These are phyloP conservation scores for Diarsia rubi DNA, from an alignment of 2,888 invertebrate genomes.

Conservation along the genomic window DNA sequence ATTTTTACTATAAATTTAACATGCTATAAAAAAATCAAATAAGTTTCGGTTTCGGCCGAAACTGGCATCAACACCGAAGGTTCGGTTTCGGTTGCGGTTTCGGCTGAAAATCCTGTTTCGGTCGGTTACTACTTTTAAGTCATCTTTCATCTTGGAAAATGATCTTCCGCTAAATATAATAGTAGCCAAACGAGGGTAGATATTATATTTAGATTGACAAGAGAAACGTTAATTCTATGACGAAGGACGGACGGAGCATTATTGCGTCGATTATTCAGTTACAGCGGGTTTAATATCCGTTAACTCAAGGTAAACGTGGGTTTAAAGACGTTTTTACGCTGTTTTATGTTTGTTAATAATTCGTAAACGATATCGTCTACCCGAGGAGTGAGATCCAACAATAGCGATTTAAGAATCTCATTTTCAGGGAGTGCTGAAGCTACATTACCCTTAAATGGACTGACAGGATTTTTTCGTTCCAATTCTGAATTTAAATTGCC, in stretches of 20 bases:
- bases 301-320: constrained; percentile 41
- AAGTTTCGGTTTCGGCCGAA: too few relatives aligned
- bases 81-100: too few relatives aligned
- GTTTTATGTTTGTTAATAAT: constrained; percentile 69
- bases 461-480: constrained; percentile 50
- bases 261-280: constrained; percentile 29
- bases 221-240: constrained; percentile 14
- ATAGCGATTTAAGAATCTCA: constrained; percentile 65
- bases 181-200: constrained; percentile 8
- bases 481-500: constrained; percentile 55
- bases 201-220: constrained; percentile 7
- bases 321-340: constrained; percentile 51
- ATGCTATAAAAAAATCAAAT: too few relatives aligned
- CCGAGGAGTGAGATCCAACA: constrained; percentile 56
- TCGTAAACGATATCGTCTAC: constrained; percentile 57
- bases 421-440: constrained; percentile 53
- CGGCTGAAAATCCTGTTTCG: too few relatives aligned
- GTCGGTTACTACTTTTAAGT: neutral
- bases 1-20: too few relatives aligned
- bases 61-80: too few relatives aligned
- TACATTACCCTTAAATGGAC: constrained; percentile 64
- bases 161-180: neutral
- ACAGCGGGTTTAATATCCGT: constrained; percentile 39
- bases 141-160: neutral
- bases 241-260: constrained; percentile 6